Conservation (phyloP, 2,888 invertebrate species). For the Deroplatys truncata region DNA sequence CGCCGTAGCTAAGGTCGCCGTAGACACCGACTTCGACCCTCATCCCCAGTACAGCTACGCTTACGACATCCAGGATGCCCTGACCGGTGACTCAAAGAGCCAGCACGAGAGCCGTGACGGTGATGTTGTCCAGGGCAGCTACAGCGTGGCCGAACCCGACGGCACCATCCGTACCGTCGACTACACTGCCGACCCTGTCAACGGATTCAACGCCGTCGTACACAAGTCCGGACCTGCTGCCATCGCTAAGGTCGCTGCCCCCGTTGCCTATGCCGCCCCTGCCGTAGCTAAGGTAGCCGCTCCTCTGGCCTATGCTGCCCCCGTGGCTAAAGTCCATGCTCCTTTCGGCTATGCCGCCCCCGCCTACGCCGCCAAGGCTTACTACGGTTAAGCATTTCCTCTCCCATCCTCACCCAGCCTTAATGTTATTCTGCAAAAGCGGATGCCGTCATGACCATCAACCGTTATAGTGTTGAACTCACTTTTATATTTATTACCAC, state of each 20-base stretch:
- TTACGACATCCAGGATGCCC: slow-evolving; percentile 32
- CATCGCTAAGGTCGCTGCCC: slow-evolving; percentile 1
- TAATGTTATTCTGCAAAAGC: not conserved
- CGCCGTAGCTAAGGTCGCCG: slow-evolving; percentile 22
- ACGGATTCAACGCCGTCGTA: slow-evolving; percentile 34
- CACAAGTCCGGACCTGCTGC: slow-evolving; percentile 13
- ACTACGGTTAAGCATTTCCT: not conserved
- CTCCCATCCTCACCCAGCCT: not conserved
- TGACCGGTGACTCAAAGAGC: slow-evolving; percentile 33
- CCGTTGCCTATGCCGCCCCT: slow-evolving; percentile 22
- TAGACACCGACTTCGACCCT: slow-evolving; percentile 33
- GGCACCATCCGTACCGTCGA: slow-evolving; percentile 31
- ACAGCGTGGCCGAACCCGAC: slow-evolving; percentile 32
- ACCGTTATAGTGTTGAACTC: not conserved
- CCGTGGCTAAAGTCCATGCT: slow-evolving; percentile 40
- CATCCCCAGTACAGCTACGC: slow-evolving; percentile 32
- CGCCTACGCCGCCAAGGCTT: not conserved
- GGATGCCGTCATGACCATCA: not conserved
- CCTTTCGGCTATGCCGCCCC: slow-evolving; percentile 32
- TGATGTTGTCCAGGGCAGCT: slow-evolving; percentile 32
- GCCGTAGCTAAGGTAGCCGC: slow-evolving; percentile 39
- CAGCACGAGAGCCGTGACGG: slow-evolving; percentile 32
- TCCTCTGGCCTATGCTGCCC: slow-evolving; percentile 32
- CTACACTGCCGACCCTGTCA: slow-evolving; percentile 33
- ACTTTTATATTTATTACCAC: not conserved